Evolutionary conservation across 2,113 vertebrate species (phyloP).

Genomic region (Oryctolagus cuniculus): DNA sequence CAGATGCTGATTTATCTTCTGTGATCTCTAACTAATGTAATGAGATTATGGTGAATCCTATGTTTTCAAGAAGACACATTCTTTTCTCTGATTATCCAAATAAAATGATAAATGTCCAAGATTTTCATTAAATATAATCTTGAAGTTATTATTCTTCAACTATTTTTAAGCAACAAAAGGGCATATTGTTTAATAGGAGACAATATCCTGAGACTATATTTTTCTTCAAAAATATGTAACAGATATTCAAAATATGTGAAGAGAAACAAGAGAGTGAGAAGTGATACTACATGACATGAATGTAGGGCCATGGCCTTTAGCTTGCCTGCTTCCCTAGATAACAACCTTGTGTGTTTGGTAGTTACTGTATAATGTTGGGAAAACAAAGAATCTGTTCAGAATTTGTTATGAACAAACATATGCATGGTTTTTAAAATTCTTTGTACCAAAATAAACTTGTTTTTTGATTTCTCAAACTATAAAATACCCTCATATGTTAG

Average conservation of each 20-base stretch:
- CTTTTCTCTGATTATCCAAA: slow-evolving; percentile 73
- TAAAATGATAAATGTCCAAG: slow-evolving; percentile 75
- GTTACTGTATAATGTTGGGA: no score
- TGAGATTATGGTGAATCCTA: slow-evolving; percentile 73
- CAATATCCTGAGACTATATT: background rate
- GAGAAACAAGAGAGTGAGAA: background rate
- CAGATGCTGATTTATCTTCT: slow-evolving; percentile 83
- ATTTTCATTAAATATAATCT: slow-evolving; percentile 69
- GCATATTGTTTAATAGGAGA: background rate
- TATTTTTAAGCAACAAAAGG: background rate
- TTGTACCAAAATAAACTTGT: no score
- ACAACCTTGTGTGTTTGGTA: background rate
- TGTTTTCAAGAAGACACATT: slow-evolving; percentile 69
- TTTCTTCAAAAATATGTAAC: background rate
- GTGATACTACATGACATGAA: background rate
- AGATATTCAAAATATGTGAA: slow-evolving; percentile 9
- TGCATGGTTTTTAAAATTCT: no score
- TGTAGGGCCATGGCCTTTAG: background rate
- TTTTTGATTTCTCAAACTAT: no score
- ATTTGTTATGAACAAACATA: no score
- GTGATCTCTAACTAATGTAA: slow-evolving; percentile 55
- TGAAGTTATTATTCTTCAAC: slow-evolving; percentile 53
- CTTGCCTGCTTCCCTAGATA: background rate
- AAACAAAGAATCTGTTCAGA: no score
- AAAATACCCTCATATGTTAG: background rate